Evolutionary conservation across 1,140 invertebrate species (phyloP).

Genomic region (Vollenhovia emeryi): DNA sequence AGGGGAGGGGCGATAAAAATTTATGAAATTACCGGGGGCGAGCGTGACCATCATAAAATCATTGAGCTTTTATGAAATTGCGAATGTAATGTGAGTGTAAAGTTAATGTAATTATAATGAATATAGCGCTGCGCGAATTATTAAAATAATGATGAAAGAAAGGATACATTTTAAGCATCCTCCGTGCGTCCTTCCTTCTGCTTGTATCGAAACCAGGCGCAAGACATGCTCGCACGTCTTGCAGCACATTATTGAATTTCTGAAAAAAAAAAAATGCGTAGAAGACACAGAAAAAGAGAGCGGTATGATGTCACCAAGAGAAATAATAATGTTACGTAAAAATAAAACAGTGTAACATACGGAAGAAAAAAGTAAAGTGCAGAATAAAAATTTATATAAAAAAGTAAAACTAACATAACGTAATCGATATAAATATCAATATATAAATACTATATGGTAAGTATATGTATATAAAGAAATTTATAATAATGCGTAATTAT

Average conservation of each 20-base stretch:
- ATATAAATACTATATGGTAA: neutral
- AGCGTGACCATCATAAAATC: constrained; percentile 8
- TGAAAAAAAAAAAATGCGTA: constrained; percentile 68
- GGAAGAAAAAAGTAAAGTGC: neutral
- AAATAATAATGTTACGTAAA: neutral
- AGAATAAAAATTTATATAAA: neutral
- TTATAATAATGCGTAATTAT: neutral
- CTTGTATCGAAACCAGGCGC: constrained; percentile 63
- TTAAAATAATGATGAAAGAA: constrained; percentile 58
- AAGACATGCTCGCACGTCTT: constrained; percentile 63
- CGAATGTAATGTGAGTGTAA: constrained; percentile 1
- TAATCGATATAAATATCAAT: neutral
- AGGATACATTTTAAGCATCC: constrained; percentile 82
- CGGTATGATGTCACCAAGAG: neutral
- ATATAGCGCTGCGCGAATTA: neutral
- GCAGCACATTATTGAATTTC: constrained; percentile 71
- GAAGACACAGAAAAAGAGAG: neutral
- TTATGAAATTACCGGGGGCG: constrained; percentile 41
- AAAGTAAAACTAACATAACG: neutral
- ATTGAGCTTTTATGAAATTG: constrained; percentile 33
- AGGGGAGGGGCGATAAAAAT: constrained; percentile 2
- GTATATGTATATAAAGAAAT: neutral
- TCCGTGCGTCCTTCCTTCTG: constrained; percentile 46
- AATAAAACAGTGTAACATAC: neutral
- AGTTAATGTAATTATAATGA: constrained; percentile 12